Conservation (phyloP, 2,797 vertebrate genomes). For the Lacerta bilineata region DNA sequence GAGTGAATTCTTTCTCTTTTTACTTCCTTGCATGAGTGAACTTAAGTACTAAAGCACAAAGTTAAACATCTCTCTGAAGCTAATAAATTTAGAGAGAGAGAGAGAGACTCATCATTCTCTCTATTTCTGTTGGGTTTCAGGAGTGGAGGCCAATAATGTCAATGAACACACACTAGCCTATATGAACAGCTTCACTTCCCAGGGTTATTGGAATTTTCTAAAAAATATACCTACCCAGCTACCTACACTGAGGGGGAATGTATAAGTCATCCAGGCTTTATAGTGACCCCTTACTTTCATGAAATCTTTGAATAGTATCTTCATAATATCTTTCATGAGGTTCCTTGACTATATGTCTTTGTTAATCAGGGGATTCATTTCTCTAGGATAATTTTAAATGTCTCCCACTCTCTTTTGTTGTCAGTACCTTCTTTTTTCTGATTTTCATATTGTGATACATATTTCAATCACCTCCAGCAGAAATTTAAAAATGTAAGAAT, state of each 20-base stretch:
- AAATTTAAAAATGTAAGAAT: constrained; percentile 48
- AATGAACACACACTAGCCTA: constrained; percentile 19
- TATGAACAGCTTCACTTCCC: constrained; percentile 4
- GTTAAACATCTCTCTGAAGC: constrained; percentile 49
- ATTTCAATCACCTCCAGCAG: constrained; percentile 65
- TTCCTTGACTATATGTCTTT: constrained; percentile 53
- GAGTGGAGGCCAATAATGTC: background rate
- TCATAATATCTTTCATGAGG: background rate
- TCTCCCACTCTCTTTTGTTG: background rate
- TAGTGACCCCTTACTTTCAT: constrained; percentile 19
- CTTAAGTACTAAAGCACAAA: constrained; percentile 44
- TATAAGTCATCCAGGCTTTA: background rate
- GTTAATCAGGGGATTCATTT: constrained; percentile 67
- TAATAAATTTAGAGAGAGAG: background rate
- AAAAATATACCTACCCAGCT: background rate
- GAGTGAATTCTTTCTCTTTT: constrained; percentile 72
- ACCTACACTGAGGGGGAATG: background rate
- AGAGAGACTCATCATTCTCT: constrained; percentile 8
- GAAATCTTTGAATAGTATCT: accelerated
- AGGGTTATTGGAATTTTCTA: background rate
- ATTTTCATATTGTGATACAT: constrained; percentile 59
- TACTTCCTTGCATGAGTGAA: constrained; percentile 76
- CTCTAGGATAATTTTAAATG: constrained; percentile 22
- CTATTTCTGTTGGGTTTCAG: constrained; percentile 25
- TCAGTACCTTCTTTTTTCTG: constrained; percentile 24